phyloP scores from a whole-genome alignment of 2,888 invertebrate genomes.

The Heteromyza rotundicornis region DNA sequence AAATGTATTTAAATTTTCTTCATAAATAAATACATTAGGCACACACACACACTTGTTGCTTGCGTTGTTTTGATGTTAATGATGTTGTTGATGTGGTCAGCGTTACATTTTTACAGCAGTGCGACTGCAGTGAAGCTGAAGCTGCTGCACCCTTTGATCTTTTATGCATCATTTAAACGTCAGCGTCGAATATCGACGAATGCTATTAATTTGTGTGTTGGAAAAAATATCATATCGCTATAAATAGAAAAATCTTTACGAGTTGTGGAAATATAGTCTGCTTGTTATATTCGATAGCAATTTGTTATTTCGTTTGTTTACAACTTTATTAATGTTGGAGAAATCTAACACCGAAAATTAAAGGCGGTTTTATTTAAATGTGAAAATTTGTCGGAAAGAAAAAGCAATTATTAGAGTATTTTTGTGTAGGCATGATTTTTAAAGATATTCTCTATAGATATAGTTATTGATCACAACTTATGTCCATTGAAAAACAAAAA shows the following conservation, averaged over 20 bases:
- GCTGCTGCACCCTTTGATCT: constrained; percentile 37
- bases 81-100: too few species aligned
- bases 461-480: too few species aligned
- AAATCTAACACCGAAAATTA: constrained; percentile 24
- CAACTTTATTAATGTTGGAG: constrained; percentile 27
- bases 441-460: too few species aligned
- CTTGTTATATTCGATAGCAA: neutral
- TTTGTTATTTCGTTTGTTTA: constrained; percentile 10
- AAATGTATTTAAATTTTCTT: too few species aligned
- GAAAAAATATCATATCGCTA: neutral
- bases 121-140: too few species aligned
- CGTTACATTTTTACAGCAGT: too few species aligned
- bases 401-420: too few species aligned
- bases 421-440: too few species aligned
- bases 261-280: neutral
- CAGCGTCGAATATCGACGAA: constrained; percentile 16
- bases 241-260: neutral
- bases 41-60: too few species aligned
- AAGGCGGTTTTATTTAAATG: neutral
- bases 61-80: too few species aligned
- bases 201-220: neutral
- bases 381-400: neutral
- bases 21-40: too few species aligned
- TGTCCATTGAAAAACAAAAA: too few species aligned
- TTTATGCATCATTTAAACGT: constrained; percentile 36